Evolutionary conservation across 2,888 invertebrate species (phyloP).

Genomic region (Agelastica alni): DNA sequence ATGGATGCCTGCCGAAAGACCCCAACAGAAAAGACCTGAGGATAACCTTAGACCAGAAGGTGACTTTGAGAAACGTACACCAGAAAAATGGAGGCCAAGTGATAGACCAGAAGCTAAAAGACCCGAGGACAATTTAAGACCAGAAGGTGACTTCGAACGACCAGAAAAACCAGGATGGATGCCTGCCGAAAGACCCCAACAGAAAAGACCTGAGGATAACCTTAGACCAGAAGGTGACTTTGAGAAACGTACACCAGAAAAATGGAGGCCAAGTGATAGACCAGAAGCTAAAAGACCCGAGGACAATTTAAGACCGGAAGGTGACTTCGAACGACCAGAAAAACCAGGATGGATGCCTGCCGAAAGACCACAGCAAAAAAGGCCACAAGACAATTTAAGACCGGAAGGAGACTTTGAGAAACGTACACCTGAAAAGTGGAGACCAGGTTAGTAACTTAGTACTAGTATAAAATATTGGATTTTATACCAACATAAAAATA

Average conservation of each 20-base stretch:
- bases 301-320: constrained; percentile 59
- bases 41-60: constrained; percentile 61
- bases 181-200: constrained; percentile 53
- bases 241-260: constrained; percentile 52
- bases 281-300: constrained; percentile 54
- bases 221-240: constrained; percentile 59
- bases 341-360: constrained; percentile 45
- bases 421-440: constrained; percentile 51
- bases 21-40: constrained; percentile 55
- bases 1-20: constrained; percentile 53
- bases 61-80: constrained; percentile 50
- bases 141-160: constrained; percentile 60
- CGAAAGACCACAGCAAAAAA: constrained; percentile 51
- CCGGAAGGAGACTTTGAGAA: constrained; percentile 52
- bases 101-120: constrained; percentile 58
- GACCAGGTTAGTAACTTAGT: constrained; percentile 56
- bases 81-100: constrained; percentile 43
- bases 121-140: constrained; percentile 64
- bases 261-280: constrained; percentile 53
- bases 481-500: too few species aligned
- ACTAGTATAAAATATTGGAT: too few species aligned
- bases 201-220: constrained; percentile 56
- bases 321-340: constrained; percentile 53
- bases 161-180: constrained; percentile 38
- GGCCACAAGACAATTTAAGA: constrained; percentile 53